Conservation (phyloP, 1,140 invertebrate species). For the Drosophila nasuta region DNA sequence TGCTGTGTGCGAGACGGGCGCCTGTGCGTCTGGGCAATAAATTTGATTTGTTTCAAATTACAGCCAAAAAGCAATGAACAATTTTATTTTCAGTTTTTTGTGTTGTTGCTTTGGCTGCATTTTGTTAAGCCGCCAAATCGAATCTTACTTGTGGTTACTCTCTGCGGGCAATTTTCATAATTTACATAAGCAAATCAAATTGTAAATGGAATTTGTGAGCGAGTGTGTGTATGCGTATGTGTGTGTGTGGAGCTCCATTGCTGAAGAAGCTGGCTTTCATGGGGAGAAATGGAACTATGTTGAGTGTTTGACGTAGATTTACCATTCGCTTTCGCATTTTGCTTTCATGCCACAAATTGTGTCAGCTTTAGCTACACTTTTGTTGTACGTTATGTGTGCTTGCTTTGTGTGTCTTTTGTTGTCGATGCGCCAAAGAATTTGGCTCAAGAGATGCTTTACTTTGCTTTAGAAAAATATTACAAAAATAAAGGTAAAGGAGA, state of each 20-base stretch:
- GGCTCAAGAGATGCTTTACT: slow-evolving; percentile 62
- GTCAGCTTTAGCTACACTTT: slow-evolving; percentile 54
- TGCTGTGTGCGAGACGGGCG: slow-evolving; percentile 50
- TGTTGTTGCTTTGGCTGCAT: slow-evolving; percentile 40
- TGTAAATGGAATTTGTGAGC: slow-evolving; percentile 67
- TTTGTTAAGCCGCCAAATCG: slow-evolving; percentile 75
- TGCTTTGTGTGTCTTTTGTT: slow-evolving; percentile 60
- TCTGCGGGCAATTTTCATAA: slow-evolving; percentile 78
- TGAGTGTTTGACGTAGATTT: slow-evolving; percentile 74
- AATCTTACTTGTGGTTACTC: slow-evolving; percentile 77
- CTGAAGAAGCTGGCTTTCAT: background rate
- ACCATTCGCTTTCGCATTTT: slow-evolving; percentile 41
- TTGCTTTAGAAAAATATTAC: slow-evolving; percentile 11
- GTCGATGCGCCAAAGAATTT: slow-evolving; percentile 68
- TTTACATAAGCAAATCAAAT: slow-evolving; percentile 83
- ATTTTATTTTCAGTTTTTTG: slow-evolving; percentile 46
- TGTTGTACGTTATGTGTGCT: slow-evolving; percentile 7
- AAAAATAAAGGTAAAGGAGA: background rate
- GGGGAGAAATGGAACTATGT: slow-evolving; percentile 70
- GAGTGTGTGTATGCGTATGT: background rate
- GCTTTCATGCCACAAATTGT: slow-evolving; percentile 56
- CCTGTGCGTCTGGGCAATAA: slow-evolving; percentile 79
- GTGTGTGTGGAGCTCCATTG: too few species aligned
- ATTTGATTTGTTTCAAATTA: slow-evolving; percentile 83
- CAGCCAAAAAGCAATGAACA: slow-evolving; percentile 72